A percentile compares a stretch with the other conserved stretches of the same genome.
These are phyloP conservation scores for Microdon myrmicae DNA, from an alignment of 2,888 invertebrate species.

Conservation along the genomic window DNA sequence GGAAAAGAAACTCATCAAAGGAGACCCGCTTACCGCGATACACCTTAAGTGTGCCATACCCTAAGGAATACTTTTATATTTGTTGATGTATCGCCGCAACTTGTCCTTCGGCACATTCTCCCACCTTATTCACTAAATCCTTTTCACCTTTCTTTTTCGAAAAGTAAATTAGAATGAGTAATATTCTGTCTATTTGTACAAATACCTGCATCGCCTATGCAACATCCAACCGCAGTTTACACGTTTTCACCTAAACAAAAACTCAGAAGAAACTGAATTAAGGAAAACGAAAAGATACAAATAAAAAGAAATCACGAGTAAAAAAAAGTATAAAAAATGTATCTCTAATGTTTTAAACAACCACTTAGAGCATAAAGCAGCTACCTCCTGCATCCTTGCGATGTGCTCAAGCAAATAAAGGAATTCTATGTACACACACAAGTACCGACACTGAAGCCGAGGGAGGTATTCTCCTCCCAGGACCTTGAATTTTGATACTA, in stretches of 20 bases:
- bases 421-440: conserved; percentile 6
- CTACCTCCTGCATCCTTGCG: conserved; percentile 37
- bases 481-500: conserved; percentile 45
- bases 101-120: neutral
- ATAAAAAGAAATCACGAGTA: conserved; percentile 13
- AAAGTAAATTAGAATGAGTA: conserved; percentile 22
- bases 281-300: conserved; percentile 3
- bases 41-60: neutral
- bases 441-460: conserved; percentile 22
- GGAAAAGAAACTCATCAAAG: too few relatives aligned
- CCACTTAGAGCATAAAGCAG: conserved; percentile 40
- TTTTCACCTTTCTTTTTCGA: conserved; percentile 19
- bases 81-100: neutral
- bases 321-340: conserved; percentile 22
- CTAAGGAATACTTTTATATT: neutral
- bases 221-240: conserved; percentile 8
- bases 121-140: conserved; percentile 9
- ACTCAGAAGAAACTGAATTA: too few relatives aligned
- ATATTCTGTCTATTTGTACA: conserved; percentile 8
- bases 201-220: neutral
- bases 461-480: conserved; percentile 12
- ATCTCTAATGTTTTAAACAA: conserved; percentile 36
- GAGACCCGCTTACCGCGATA: neutral
- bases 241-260: conserved; percentile 7
- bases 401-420: conserved; percentile 37